Base-by-base conservation (phyloP, 2,113 vertebrate genomes). In the Talpa occidentalis region DNA sequence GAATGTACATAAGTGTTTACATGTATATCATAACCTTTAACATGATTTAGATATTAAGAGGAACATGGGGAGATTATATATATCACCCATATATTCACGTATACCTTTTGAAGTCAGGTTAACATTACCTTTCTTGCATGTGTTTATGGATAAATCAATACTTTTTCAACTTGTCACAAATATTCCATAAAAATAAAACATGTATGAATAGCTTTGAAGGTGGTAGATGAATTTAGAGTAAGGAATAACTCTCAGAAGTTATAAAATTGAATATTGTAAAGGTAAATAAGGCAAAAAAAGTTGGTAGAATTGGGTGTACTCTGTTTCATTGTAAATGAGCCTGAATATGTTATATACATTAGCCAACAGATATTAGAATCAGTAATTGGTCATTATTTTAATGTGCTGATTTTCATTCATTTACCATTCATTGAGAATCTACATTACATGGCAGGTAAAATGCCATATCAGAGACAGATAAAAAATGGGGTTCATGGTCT, bases 1-100 rank as follows among this genome's bases (percentile, higher is more conserved):
- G 80, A 91, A 87, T 87, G 19, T 88, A 74, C 92, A 85, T 72
- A 80, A 80, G 80, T 80, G 79, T 56, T 66, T 80, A 49, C 70
- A 24, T 35, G 8, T 62, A 37, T 62, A 35, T 47, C 11, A 24
- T 47, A 59, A 42, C 26, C 8, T 83, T 73, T 87, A 82, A 69
- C 16, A 91, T 79, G 22, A 81, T 66, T 49, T 77, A 67, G 47
- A 69, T 86, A 67, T 80, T 59, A 59, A 78, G 37, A 73, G 30
- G 22, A 3, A 7, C 37, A 0, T 17, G 22, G 49, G 49, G n/a
- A 79, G 32, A 74, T 91, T 56, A 47, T 14, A 22, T 64, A 17
- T 76, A 40, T 83, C 9, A 78, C 22, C 8, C 19, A 70, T 42
- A 88, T 60, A 47, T 66, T 79, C 59, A 87, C 3, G 49, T 66